Evolutionary conservation across 2,888 invertebrate genomes (phyloP).

Genomic region (Idaea biselata): DNA sequence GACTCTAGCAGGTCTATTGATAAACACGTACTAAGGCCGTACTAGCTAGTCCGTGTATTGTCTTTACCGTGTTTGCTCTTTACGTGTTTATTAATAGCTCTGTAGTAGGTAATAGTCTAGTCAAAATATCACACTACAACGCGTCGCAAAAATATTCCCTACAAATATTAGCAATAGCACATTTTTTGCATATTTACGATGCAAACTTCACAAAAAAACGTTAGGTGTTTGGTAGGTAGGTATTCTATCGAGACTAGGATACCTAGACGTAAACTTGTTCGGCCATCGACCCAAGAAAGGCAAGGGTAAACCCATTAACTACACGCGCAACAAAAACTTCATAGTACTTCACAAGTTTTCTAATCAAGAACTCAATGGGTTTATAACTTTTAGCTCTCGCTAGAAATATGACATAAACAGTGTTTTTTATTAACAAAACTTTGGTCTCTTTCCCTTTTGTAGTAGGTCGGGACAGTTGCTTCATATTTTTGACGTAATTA

Average conservation of each 20-base stretch:
- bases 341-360: slow-evolving; percentile 6
- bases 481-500: neutral
- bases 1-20: no score
- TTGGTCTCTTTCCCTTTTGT: slow-evolving; percentile 3
- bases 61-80: no score
- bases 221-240: neutral
- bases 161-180: neutral
- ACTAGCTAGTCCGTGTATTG: no score
- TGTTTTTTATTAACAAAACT: slow-evolving; percentile 6
- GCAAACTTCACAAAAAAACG: slow-evolving; percentile 1
- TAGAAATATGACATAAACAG: slow-evolving; percentile 4
- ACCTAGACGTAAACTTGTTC: slow-evolving; percentile 27
- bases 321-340: slow-evolving; percentile 18
- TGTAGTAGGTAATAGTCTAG: no score
- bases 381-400: neutral
- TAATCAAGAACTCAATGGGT: slow-evolving; percentile 6
- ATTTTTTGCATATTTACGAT: neutral
- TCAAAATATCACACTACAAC: neutral
- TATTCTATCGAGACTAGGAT: slow-evolving; percentile 6
- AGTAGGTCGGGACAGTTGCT: slow-evolving; percentile 14
- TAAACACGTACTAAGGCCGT: no score
- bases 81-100: no score
- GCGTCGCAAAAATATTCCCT: neutral
- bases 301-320: slow-evolving; percentile 26
- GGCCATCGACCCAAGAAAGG: slow-evolving; percentile 24